Evolutionary conservation across 2,113 vertebrate genomes (phyloP).

Genomic region (Tachycineta bicolor): DNA sequence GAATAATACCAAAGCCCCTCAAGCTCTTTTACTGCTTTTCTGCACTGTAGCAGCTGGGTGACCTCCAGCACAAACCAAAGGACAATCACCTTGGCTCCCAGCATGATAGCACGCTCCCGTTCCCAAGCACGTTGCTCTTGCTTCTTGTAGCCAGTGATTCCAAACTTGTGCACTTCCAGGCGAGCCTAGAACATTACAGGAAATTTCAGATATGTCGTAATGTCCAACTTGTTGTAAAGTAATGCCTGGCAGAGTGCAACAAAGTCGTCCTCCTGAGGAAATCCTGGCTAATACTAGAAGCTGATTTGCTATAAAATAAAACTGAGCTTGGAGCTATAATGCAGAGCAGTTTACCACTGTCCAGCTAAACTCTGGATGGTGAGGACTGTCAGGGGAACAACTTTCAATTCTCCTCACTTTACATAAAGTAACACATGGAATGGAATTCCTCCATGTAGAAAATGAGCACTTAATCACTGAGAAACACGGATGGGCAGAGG

Average conservation of each 20-base stretch:
- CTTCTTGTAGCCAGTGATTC: slow-evolving; percentile 92
- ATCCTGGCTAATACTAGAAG: not conserved
- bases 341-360: not conserved
- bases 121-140: slow-evolving; percentile 88
- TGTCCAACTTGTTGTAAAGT: not conserved
- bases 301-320: not conserved
- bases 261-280: not conserved
- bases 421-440: not conserved
- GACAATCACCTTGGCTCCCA: slow-evolving; percentile 86
- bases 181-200: slow-evolving; percentile 79
- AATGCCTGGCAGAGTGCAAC: not conserved
- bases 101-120: slow-evolving; percentile 90
- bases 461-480: not conserved
- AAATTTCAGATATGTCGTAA: not conserved
- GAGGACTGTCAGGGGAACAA: not conserved
- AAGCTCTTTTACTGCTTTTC: not conserved
- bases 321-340: not conserved
- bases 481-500: not conserved
- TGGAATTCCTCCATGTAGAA: not conserved
- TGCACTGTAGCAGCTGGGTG: not conserved
- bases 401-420: not conserved
- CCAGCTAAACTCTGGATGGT: not conserved
- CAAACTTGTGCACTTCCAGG: slow-evolving; percentile 93
- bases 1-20: not conserved
- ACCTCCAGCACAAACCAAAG: not conserved